These are phyloP conservation scores for Plotosus lineatus DNA, from an alignment of 2,113 vertebrate genomes.

Conservation along the genomic window DNA sequence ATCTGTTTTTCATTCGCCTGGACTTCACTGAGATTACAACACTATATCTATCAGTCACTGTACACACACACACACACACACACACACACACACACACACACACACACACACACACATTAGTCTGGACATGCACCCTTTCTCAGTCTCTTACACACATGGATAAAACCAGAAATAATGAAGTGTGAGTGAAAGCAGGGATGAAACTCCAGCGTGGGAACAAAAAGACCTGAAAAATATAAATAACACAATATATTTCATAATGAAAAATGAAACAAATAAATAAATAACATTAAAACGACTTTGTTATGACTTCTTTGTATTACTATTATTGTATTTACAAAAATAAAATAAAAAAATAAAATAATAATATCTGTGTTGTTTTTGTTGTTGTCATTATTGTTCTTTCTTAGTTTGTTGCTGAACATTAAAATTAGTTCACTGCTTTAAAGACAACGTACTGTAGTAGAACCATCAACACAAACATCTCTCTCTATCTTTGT, in stretches of 20 bases:
- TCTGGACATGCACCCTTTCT: constrained; percentile 15
- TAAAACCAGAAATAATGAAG: constrained; percentile 23
- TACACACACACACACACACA: constrained; percentile 35
- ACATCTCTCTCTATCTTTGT: neutral
- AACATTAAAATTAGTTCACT: no score
- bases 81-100: constrained; percentile 41
- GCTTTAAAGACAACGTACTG: no score
- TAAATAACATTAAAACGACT: no score
- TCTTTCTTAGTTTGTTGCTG: neutral
- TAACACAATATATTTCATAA: neutral
- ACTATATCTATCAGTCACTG: constrained; percentile 35
- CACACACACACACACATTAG: constrained; percentile 35
- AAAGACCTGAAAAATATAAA: neutral
- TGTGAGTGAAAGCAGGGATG: neutral
- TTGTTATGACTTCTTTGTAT: no score
- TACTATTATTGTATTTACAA: no score
- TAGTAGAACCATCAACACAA: neutral
- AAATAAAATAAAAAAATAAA: no score
- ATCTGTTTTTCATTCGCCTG: constrained; percentile 38
- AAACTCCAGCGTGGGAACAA: neutral
- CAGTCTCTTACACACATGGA: constrained; percentile 22
- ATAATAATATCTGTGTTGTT: no score
- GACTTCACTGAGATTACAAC: constrained; percentile 37
- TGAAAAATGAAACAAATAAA: no score
- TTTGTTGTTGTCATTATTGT: no score